Conservation (phyloP, 2,797 vertebrate species). For the Paguma larvata region DNA sequence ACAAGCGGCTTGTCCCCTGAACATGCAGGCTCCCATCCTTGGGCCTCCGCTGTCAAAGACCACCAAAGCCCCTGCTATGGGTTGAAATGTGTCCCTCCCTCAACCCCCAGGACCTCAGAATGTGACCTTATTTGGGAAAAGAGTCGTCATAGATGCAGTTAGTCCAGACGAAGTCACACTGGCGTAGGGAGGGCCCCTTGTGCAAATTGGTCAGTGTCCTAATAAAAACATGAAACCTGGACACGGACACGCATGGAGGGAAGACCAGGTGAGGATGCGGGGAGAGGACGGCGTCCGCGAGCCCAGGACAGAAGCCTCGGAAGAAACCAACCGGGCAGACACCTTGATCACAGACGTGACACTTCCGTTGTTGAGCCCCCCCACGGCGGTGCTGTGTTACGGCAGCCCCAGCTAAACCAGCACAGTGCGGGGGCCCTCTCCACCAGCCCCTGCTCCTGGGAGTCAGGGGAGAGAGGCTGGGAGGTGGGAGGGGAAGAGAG, state of each 20-base stretch:
- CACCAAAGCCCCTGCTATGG: too few species aligned
- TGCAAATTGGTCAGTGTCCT: neutral
- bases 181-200: neutral
- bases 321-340: neutral
- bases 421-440: neutral
- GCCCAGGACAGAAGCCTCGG: neutral
- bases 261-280: accelerated
- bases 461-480: neutral
- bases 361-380: neutral
- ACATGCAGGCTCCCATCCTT: neutral
- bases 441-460: neutral
- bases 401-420: accelerated
- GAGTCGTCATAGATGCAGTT: too few species aligned
- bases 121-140: neutral
- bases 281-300: neutral
- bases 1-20: neutral
- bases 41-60: neutral
- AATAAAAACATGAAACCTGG: neutral
- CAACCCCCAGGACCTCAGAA: neutral
- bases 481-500: too few species aligned
- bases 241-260: neutral
- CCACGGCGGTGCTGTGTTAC: accelerated
- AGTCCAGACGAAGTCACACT: neutral
- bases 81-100: neutral
- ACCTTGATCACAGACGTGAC: neutral